Evolutionary conservation across 2,113 vertebrate species (phyloP).

Genomic region (Perca schrenkii): DNA sequence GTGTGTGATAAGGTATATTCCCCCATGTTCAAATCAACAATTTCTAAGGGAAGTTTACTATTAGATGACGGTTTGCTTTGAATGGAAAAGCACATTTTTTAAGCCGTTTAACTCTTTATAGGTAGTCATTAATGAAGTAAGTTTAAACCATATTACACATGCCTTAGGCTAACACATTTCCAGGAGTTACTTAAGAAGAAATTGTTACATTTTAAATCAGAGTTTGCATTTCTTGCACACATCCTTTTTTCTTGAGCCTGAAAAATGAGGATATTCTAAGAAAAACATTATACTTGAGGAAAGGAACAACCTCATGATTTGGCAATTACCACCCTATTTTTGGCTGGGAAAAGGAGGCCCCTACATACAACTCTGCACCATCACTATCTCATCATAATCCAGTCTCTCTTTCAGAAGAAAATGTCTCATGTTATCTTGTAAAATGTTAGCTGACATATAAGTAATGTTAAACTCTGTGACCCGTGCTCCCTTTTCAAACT

Average conservation of each 20-base stretch:
- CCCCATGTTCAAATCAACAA: neutral
- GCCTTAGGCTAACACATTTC: conserved; percentile 17
- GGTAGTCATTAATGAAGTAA: conserved; percentile 10
- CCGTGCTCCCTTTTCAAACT: conserved; percentile 14
- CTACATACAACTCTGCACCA: neutral
- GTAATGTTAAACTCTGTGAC: conserved; percentile 27
- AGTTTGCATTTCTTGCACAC: neutral
- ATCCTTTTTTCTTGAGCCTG: neutral
- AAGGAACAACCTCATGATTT: neutral
- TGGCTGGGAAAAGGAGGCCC: neutral
- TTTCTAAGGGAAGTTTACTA: neutral
- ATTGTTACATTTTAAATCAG: conserved; percentile 23
- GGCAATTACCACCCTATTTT: conserved; percentile 1
- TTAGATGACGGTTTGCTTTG: neutral
- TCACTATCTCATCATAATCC: neutral
- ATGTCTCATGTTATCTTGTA: conserved; percentile 35
- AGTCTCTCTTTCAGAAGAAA: neutral
- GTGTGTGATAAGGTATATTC: neutral
- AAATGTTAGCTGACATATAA: conserved; percentile 39
- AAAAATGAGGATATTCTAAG: conserved; percentile 4
- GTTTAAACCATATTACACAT: conserved; percentile 14
- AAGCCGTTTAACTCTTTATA: neutral
- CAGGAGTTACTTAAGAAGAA: conserved; percentile 15
- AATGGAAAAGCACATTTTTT: conserved; percentile 3
- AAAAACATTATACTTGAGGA: neutral